Evolutionary conservation across 2,888 invertebrate genomes (phyloP).

Genomic region (Terebella lapidaria): DNA sequence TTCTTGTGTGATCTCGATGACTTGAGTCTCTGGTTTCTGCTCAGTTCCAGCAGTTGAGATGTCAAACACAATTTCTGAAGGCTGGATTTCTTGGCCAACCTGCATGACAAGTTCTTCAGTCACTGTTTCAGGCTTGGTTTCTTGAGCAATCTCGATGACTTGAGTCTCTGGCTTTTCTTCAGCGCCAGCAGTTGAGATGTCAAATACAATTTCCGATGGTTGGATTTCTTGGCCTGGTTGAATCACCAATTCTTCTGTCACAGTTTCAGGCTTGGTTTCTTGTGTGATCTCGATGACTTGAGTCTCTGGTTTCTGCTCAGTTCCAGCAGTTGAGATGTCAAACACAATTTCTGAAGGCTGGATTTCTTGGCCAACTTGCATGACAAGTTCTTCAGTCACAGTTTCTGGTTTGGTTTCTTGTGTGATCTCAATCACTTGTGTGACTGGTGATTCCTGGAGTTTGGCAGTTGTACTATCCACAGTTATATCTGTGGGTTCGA

Average conservation of each 20-base stretch:
- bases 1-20: background rate
- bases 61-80: constrained; percentile 5
- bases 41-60: constrained; percentile 10
- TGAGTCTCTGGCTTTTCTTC: background rate
- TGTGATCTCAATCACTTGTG: background rate
- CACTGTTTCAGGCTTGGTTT: background rate
- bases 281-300: constrained; percentile 2
- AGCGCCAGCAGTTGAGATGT: constrained; percentile 8
- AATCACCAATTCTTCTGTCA: constrained; percentile 5
- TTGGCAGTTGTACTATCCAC: constrained; percentile 6
- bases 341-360: constrained; percentile 2
- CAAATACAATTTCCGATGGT: constrained; percentile 3
- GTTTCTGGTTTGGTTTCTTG: constrained; percentile 2
- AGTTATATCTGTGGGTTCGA: background rate
- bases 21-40: constrained; percentile 7
- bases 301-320: background rate
- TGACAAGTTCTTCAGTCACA: constrained; percentile 2
- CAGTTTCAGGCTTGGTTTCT: constrained; percentile 11
- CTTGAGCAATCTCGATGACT: background rate
- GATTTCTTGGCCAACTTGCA: background rate
- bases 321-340: constrained; percentile 6
- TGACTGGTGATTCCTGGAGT: background rate
- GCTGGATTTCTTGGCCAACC: constrained; percentile 5
- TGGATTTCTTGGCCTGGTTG: constrained; percentile 6
- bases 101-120: constrained; percentile 3